Base-by-base conservation (phyloP, 1,140 invertebrate species). In the Gerris buenoi region DNA sequence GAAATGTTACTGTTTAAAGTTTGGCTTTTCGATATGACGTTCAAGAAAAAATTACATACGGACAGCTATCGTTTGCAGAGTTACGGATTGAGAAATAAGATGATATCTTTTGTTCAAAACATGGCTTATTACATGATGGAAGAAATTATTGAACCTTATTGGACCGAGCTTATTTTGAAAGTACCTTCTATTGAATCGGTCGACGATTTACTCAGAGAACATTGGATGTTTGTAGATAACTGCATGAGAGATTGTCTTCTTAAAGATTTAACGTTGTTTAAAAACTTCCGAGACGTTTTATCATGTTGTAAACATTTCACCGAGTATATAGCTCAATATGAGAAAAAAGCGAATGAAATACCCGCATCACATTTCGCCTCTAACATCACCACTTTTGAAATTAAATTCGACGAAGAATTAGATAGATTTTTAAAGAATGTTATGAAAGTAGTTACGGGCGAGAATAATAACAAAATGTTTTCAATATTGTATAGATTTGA, bases 71-170 rank as follows among this genome's bases (percentile, higher is more conserved):
- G 22, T 60, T 60, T 60, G 23, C 10, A 28, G 15, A 56, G 33
- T 56, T 64, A 46, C 28, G 89, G 91, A 13, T 80, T 98, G n/a
- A 81, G 94, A 10, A 94, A 97, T 75, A 84, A 92, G 58, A 98
- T 98, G 96, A 81, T 97, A 57, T 92, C 93, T 78, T 97, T 95
- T 79, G 86, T 98, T 65, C 95, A 97, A 77, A 95, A 97, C 79
- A 81, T 98, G 67, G 89, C 95, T 75, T 97, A 98, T 80, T 97
- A 98, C 76, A 97, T 97, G 91, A 95, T 93, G 84, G 89, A 97
- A 67, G 95, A 98, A 82, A 94, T 93, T 58, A 92, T 98, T 71
- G 95, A 98, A 77, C 93, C 93, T 22, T 91, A 91, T 76, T 98
- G 95, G 94, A 84, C 89, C 72, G 83, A 84, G 25, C 95, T 98